A percentile compares a stretch with the other conserved stretches of the same genome.
Conservation (phyloP, 2,888 invertebrate species). For the Chrysolina oricalcia region DNA sequence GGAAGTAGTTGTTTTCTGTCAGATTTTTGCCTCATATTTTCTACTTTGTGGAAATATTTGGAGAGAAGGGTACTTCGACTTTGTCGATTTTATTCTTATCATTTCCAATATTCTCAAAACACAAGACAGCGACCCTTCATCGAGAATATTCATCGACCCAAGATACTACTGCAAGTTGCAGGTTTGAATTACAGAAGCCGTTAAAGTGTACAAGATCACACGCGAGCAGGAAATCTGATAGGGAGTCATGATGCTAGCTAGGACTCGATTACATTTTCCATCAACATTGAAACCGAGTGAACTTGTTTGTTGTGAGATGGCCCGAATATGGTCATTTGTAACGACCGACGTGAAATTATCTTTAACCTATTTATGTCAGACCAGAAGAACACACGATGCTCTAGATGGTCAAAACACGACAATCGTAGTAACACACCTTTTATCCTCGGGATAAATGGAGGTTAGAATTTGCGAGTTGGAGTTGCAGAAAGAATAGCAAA, state of each 20-base stretch:
- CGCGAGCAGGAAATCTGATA: not conserved
- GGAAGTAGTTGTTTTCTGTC: too few species aligned
- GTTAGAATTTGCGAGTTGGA: not conserved
- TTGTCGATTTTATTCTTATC: too few species aligned
- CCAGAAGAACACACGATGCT: not conserved
- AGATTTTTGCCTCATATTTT: too few species aligned
- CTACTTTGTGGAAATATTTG: too few species aligned
- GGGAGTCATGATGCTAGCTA: not conserved
- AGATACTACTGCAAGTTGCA: not conserved
- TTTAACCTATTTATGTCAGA: slow-evolving; percentile 7
- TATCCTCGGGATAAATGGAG: not conserved
- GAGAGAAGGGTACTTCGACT: too few species aligned
- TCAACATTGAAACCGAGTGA: slow-evolving; percentile 3
- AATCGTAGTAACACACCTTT: not conserved
- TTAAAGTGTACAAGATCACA: slow-evolving; percentile 1
- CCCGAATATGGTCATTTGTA: slow-evolving; percentile 1
- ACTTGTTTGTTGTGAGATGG: slow-evolving; percentile 4
- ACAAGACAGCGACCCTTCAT: not conserved
- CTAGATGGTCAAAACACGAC: slow-evolving; percentile 12
- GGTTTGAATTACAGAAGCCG: slow-evolving; percentile 7
- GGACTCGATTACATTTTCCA: not conserved
- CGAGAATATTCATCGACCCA: not conserved
- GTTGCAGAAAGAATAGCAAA: not conserved
- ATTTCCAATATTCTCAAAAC: too few species aligned
- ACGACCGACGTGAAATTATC: slow-evolving; percentile 6